Percentiles rank a stretch among this genome's conserved stretches.
Evolutionary conservation across 1,140 invertebrate species (phyloP).

Genomic region (Paracyclopina nana): DNA sequence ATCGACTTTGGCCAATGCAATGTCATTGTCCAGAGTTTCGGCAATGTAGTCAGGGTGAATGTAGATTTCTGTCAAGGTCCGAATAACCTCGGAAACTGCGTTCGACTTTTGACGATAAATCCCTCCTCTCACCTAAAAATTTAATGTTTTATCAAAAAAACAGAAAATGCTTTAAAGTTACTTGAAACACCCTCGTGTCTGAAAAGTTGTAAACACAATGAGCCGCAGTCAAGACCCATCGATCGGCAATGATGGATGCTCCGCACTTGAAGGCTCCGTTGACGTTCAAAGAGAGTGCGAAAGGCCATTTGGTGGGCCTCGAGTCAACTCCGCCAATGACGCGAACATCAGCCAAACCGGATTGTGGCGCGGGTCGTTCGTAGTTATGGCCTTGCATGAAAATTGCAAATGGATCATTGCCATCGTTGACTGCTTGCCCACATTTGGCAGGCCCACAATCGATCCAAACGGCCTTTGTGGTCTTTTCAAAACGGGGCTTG

Average conservation of each 20-base stretch:
- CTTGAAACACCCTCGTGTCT: too few species aligned
- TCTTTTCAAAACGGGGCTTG: neutral
- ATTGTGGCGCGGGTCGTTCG: neutral
- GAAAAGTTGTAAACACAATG: constrained; percentile 1
- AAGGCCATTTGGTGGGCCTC: constrained; percentile 46
- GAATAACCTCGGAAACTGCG: too few species aligned
- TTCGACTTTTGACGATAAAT: too few species aligned
- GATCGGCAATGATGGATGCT: neutral
- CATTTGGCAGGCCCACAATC: neutral
- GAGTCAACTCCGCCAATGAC: constrained; percentile 58
- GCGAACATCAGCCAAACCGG: constrained; percentile 26
- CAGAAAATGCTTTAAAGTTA: too few species aligned
- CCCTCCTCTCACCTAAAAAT: too few species aligned
- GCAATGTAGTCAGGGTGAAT: neutral
- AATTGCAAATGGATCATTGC: neutral
- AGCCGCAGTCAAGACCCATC: constrained; percentile 7
- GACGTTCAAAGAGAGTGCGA: neutral
- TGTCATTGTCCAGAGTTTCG: constrained; percentile 5
- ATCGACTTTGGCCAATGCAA: neutral
- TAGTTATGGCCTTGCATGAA: neutral
- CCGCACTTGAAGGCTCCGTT: constrained; percentile 6
- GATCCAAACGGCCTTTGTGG: neutral
- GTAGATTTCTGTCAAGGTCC: too few species aligned
- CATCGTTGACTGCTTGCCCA: neutral
- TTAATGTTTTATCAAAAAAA: too few species aligned